phyloP scores from a whole-genome alignment of 2,113 vertebrate species.

The Perca fluviatilis region DNA sequence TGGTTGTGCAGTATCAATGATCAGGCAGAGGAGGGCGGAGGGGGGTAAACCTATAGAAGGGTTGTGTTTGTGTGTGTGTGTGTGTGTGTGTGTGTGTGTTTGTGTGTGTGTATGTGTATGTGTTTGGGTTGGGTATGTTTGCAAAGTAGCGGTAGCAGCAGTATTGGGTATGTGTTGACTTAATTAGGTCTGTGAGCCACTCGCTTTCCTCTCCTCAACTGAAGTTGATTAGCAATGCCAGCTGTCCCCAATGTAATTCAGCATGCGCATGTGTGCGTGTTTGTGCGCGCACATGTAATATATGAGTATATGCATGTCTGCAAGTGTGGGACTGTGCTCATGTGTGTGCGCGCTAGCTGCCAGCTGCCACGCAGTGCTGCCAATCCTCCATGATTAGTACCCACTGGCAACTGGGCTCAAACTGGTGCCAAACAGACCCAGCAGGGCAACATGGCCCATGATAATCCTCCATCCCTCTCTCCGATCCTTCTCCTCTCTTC shows the following conservation, averaged over 20 bases:
- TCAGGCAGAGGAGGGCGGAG: not conserved
- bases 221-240: slow-evolving; percentile 86
- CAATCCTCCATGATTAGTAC: slow-evolving; percentile 86
- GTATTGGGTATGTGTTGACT: slow-evolving; percentile 82
- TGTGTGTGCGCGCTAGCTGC: slow-evolving; percentile 69
- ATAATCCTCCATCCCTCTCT: slow-evolving; percentile 78
- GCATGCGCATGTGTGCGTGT: slow-evolving; percentile 62
- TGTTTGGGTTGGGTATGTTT: slow-evolving; percentile 62
- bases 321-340: slow-evolving; percentile 24
- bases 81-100: slow-evolving; percentile 53
- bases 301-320: slow-evolving; percentile 70
- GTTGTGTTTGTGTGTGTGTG: slow-evolving; percentile 36
- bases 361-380: slow-evolving; percentile 83
- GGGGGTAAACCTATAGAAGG: slow-evolving; percentile 52
- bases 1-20: slow-evolving; percentile 50
- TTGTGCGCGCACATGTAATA: slow-evolving; percentile 63
- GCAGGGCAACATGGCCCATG: slow-evolving; percentile 81
- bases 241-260: slow-evolving; percentile 84
- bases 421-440: slow-evolving; percentile 84
- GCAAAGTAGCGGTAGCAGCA: slow-evolving; percentile 78
- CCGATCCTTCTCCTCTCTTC: slow-evolving; percentile 40
- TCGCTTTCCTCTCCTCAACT: slow-evolving; percentile 84
- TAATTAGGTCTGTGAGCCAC: slow-evolving; percentile 85
- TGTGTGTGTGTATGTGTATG: slow-evolving; percentile 39
- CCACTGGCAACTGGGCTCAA: slow-evolving; percentile 85